phyloP scores from a whole-genome alignment of 2,113 vertebrate species.

The Reinhardtius hippoglossoides region DNA sequence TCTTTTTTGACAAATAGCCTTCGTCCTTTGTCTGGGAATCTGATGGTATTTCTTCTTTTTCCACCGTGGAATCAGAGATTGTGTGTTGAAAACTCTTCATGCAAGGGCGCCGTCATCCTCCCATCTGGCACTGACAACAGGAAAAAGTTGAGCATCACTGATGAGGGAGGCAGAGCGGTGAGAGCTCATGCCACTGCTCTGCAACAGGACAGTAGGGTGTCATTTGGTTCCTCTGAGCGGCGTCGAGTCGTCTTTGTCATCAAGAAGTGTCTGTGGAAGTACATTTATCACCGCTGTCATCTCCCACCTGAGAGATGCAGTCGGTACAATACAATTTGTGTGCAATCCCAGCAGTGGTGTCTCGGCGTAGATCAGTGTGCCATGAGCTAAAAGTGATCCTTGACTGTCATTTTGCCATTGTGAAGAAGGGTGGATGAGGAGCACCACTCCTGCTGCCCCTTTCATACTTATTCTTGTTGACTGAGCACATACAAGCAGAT shows the following conservation, averaged over 20 bases:
- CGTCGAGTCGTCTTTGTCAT: conserved; percentile 37
- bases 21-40: background rate
- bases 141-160: conserved; percentile 2
- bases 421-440: conserved; percentile 13
- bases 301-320: conserved; percentile 18
- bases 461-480: conserved; percentile 11
- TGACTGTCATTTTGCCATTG: conserved; percentile 24
- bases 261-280: conserved; percentile 14
- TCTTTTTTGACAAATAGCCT: too few species aligned
- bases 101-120: background rate
- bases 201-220: conserved; percentile 24
- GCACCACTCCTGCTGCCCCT: conserved; percentile 6
- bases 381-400: conserved; percentile 48
- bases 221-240: conserved; percentile 35
- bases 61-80: background rate
- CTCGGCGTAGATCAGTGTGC: conserved; percentile 36
- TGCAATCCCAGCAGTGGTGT: conserved; percentile 23
- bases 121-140: conserved; percentile 7
- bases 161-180: conserved; percentile 4
- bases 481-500: conserved; percentile 5
- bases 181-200: conserved; percentile 7
- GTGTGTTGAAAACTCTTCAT: background rate
- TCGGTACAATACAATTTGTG: conserved; percentile 27
- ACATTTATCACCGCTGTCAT: conserved; percentile 28
- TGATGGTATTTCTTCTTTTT: background rate